Conservation (phyloP, 2,888 invertebrate species). For the Cotesia congregata region DNA sequence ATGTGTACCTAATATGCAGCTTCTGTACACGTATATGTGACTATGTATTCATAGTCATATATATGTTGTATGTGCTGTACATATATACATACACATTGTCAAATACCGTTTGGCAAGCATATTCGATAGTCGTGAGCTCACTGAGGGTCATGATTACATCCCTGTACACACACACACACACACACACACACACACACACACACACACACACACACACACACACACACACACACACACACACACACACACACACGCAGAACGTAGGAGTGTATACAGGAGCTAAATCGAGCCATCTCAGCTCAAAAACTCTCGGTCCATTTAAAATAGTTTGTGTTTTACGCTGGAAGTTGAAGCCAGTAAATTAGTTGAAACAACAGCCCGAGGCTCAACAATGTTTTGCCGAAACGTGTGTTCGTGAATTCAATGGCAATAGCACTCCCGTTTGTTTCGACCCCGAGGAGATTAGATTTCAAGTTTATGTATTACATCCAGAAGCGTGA, state of each 20-base stretch:
- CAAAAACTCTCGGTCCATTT: not conserved
- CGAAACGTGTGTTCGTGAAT: conserved; percentile 22
- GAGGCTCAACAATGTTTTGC: conserved; percentile 23
- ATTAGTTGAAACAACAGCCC: conserved; percentile 37
- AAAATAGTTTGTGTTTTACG: conserved; percentile 14
- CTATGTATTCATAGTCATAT: conserved; percentile 55
- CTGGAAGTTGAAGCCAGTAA: conserved; percentile 6
- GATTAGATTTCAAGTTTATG: conserved; percentile 69
- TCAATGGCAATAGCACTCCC: conserved; percentile 1
- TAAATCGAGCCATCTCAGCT: not conserved
- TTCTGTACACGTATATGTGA: conserved; percentile 28
- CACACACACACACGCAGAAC: conserved; percentile 34
- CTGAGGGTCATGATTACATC: conserved; percentile 20
- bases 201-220: conserved; percentile 25
- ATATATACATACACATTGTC: conserved; percentile 14
- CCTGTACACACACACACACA: conserved; percentile 22
- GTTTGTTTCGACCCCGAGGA: conserved; percentile 59
- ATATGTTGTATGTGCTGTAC: conserved; percentile 49
- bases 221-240: conserved; percentile 26
- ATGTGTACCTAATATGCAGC: conserved; percentile 41
- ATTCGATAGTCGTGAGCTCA: conserved; percentile 26
- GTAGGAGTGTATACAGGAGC: not conserved
- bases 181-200: conserved; percentile 30
- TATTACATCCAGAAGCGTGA: too few species aligned
- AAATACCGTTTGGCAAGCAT: not conserved